Evolutionary conservation across 2,113 vertebrate genomes (phyloP).

Genomic region (Gadus chalcogrammus): DNA sequence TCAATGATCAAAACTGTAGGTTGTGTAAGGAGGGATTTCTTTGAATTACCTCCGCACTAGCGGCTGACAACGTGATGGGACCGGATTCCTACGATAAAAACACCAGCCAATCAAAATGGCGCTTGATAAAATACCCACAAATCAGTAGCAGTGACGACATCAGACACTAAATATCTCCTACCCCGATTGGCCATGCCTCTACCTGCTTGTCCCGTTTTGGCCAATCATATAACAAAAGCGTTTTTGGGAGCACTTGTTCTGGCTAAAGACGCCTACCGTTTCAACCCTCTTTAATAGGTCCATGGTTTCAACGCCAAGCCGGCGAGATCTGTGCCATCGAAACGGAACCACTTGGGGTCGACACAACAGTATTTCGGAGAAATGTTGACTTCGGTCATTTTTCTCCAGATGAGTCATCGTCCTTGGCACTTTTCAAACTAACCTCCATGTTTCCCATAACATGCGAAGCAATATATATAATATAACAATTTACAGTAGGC

Average conservation of each 20-base stretch:
- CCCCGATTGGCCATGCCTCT: background rate
- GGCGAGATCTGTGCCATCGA: conserved; percentile 1
- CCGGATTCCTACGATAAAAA: background rate
- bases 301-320: background rate
- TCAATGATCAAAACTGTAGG: conserved; percentile 37
- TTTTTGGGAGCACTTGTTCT: conserved; percentile 26
- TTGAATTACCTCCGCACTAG: conserved; percentile 41
- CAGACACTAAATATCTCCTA: conserved; percentile 15
- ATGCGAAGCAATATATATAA: too few relatives aligned
- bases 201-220: background rate
- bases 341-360: conserved; percentile 30
- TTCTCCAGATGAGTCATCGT: too few relatives aligned
- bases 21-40: conserved; percentile 43
- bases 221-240: conserved; percentile 17
- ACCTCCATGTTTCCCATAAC: too few relatives aligned
- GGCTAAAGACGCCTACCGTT: background rate
- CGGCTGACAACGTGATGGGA: conserved; percentile 65
- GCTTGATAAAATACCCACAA: background rate
- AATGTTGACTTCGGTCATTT: too few relatives aligned
- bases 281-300: background rate
- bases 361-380: conserved; percentile 12
- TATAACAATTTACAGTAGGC: too few relatives aligned
- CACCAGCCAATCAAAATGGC: conserved; percentile 34
- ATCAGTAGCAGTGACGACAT: conserved; percentile 5
- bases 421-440: too few relatives aligned